These are phyloP conservation scores for Xenentodon cancila DNA, from an alignment of 2,797 vertebrate genomes.

Conservation along the genomic window DNA sequence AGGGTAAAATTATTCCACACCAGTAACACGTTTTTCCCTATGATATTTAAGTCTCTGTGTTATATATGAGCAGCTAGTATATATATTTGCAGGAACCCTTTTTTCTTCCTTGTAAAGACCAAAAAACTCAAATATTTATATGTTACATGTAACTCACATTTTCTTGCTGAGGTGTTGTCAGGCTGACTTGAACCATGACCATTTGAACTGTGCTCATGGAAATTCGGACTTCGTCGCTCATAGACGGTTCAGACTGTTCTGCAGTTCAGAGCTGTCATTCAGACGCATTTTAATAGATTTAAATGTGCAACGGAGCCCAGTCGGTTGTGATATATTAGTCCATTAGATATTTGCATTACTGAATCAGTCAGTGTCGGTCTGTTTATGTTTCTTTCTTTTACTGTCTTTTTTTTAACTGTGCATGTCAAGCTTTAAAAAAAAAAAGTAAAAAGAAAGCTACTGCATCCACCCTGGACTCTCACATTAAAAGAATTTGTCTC, in stretches of 20 bases:
- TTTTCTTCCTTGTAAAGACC: background rate
- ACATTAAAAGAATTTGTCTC: too few relatives aligned
- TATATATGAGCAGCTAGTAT: too few relatives aligned
- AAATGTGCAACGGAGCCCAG: conserved; percentile 51
- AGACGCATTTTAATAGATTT: conserved; percentile 71
- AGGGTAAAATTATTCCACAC: conserved; percentile 19
- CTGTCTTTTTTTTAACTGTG: too few relatives aligned
- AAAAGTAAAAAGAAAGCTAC: background rate
- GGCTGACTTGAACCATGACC: conserved; percentile 8
- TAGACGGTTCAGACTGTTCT: background rate
- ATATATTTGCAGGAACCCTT: conserved; percentile 1
- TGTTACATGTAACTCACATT: background rate
- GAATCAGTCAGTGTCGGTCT: conserved; percentile 45
- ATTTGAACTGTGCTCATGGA: conserved; percentile 28
- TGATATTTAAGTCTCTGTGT: too few relatives aligned
- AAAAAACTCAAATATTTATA: conserved; percentile 20
- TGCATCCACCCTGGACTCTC: too few relatives aligned
- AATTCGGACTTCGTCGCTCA: conserved; percentile 13
- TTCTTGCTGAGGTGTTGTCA: background rate
- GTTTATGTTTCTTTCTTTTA: conserved; percentile 11
- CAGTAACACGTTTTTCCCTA: too few relatives aligned
- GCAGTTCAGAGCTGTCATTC: conserved; percentile 28
- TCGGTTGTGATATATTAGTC: conserved; percentile 45
- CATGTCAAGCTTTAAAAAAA: background rate
- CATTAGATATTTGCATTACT: conserved; percentile 69